phyloP scores from a whole-genome alignment of 1,140 invertebrate genomes.

The Chrysopa pallens region DNA sequence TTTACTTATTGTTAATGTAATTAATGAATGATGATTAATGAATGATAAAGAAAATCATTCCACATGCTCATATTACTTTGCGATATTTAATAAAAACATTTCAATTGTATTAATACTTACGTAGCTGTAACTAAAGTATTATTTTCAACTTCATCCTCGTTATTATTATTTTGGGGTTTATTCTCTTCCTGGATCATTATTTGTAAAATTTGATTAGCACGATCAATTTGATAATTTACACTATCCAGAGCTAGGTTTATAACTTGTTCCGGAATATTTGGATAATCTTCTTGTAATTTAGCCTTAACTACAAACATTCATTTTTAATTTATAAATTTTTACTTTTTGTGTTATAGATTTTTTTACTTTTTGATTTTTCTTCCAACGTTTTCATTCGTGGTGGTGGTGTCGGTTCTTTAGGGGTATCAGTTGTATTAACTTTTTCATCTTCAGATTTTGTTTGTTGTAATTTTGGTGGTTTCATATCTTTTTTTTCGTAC shows the following conservation, averaged over 20 bases:
- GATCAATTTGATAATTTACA: slow-evolving; percentile 63
- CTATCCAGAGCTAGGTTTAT: slow-evolving; percentile 73
- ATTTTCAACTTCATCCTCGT: neutral
- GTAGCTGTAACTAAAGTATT: no score
- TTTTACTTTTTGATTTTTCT: slow-evolving; percentile 55
- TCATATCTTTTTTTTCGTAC: slow-evolving; percentile 55
- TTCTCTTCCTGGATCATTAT: slow-evolving; percentile 44
- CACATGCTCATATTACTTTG: no score
- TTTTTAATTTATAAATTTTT: neutral
- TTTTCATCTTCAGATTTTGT: slow-evolving; percentile 23
- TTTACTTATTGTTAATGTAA: no score
- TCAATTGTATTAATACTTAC: no score
- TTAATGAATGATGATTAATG: no score
- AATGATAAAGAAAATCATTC: no score
- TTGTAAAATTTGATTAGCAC: slow-evolving; percentile 55
- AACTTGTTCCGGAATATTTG: slow-evolving; percentile 55
- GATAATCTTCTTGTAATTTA: slow-evolving; percentile 53
- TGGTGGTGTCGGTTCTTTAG: slow-evolving; percentile 22
- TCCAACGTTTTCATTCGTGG: slow-evolving; percentile 46
- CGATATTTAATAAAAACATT: no score
- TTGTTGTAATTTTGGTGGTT: slow-evolving; percentile 22
- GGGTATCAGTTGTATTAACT: slow-evolving; percentile 25
- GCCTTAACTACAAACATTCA: slow-evolving; percentile 41
- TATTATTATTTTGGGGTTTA: neutral
- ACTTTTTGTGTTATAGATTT: neutral